Evolutionary conservation across 2,113 vertebrate genomes (phyloP), one percentile per base, ranked within the genome.

Genomic region (Heptranchias perlo): DNA sequence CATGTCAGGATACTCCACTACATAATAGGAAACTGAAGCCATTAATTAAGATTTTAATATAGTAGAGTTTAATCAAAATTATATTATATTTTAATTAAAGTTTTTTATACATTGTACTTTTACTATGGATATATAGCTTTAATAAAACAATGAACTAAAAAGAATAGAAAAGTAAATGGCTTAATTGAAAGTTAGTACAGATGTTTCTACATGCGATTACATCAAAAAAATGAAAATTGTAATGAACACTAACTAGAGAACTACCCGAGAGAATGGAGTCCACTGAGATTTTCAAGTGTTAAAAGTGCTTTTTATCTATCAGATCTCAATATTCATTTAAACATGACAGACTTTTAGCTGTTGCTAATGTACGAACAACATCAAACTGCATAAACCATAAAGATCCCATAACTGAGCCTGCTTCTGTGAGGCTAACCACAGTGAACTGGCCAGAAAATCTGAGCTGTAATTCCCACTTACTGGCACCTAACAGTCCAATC

Each of bases 371-470:
- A 62, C 23, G 6, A 93, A 82, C n/a, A 44, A 39, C n/a, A 39
- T 39, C 58, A 93, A 64, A 64, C 35, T 93, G 18, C 89, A 39
- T 7, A 93, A 93, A 62, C 58, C 18, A 44, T 61, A 93, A 93
- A 61, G 16, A 61, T 93, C 35, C 89, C 5, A 62, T 14, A 64
- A 93, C 18, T 62, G 35, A 93, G n/a, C 31, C 58, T 93, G 54
- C 58, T 62, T 92, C 89, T n/a, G 54, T 92, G 89, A 21, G 89
- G n/a, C n/a, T 93, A 93, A 93, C 89, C 58, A 39, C 35, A 44
- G 58, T 23, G 58, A 23, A 93, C 58, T 93, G 58, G 89, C 35
- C 89, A 93, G 35, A 14, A 21, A 18, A 6, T 93, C 58, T 23
- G 35, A 93, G n/a, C 89, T 93, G n/a, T 16, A 61, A 44, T 39